Evolutionary conservation across 2,113 vertebrate species (phyloP), one percentile per base, ranked within the genome.

Genomic region (Etheostoma spectabile): DNA sequence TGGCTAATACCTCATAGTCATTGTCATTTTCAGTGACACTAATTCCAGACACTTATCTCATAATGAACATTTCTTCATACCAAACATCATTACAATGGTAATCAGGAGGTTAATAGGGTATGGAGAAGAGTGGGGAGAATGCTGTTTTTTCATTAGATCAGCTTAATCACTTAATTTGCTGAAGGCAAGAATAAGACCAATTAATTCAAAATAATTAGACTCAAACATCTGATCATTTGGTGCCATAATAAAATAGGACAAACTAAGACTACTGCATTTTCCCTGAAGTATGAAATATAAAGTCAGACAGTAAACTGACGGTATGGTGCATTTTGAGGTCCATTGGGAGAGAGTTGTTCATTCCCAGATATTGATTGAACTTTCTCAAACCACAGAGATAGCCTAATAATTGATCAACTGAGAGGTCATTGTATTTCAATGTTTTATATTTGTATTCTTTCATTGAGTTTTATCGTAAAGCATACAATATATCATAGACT

Each of bases 151-250:
- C 61, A 86, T 87, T 79, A 80, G 77, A 86, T 87, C 24, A 83
- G 49, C 22, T 42, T 3, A 42, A 42, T 42, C 38, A 42, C 45
- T 76, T 67, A 46, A 81, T 80, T 76, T 65, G 83, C 84, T 83
- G 55, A 85, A 80, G 74, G 85, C 82, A 13, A 49, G 71, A 77
- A 79, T 64, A 62, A 75, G 63, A 84, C 78, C 80, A 88, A 88
- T 93, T 92, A 89, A 76, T 87, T 65, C 15, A 77, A 79, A 90
- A 86, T 86, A 88, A 91, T 91, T 88, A 81, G 70, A 66, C 77
- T 88, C 72, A 78, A 86, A 89, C 2, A 30, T 62, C 64, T 52
- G 30, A 84, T 86, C n/a, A 82, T 82, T 82, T 64, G 64, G 55
- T 71, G 73, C 10, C 62, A 52, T 78, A 86, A 82, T 84, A 67